Evolutionary conservation across 2,113 vertebrate genomes (phyloP).

Genomic region (Athene noctua): DNA sequence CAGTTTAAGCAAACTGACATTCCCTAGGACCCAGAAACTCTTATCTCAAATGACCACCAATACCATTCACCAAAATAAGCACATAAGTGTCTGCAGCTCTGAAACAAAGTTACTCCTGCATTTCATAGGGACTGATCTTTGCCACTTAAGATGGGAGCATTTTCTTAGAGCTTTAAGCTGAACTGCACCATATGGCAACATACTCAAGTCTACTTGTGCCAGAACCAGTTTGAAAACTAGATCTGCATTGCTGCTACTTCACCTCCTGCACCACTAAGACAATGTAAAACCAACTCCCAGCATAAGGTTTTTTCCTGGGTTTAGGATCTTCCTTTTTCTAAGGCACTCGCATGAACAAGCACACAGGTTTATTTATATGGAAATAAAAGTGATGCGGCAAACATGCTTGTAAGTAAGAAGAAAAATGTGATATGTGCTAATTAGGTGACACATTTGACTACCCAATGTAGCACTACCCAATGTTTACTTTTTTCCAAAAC

Average conservation of each 20-base stretch:
- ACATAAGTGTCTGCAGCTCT: neutral
- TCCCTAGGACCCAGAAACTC: neutral
- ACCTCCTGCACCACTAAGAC: neutral
- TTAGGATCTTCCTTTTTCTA: conserved; percentile 44
- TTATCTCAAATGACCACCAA: neutral
- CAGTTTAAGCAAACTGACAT: neutral
- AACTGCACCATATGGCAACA: neutral
- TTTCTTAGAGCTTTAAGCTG: neutral
- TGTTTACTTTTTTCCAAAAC: neutral
- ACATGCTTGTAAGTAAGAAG: neutral
- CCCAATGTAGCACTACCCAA: conserved; percentile 18
- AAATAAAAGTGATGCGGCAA: neutral
- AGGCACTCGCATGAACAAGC: conserved; percentile 73
- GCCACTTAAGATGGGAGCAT: neutral
- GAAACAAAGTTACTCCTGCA: neutral
- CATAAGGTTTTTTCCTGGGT: neutral
- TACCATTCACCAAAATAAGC: neutral
- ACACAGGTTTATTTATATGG: neutral
- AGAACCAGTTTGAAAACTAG: neutral
- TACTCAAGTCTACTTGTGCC: neutral
- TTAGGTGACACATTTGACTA: neutral
- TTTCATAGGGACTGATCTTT: neutral
- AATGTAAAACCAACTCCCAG: neutral
- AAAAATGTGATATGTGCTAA: neutral
- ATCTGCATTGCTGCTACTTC: neutral